A percentile compares a stretch with the other conserved stretches of the same genome.
These are phyloP conservation scores for Tineola bisselliella DNA, from an alignment of 2,888 invertebrate species.

Conservation along the genomic window DNA sequence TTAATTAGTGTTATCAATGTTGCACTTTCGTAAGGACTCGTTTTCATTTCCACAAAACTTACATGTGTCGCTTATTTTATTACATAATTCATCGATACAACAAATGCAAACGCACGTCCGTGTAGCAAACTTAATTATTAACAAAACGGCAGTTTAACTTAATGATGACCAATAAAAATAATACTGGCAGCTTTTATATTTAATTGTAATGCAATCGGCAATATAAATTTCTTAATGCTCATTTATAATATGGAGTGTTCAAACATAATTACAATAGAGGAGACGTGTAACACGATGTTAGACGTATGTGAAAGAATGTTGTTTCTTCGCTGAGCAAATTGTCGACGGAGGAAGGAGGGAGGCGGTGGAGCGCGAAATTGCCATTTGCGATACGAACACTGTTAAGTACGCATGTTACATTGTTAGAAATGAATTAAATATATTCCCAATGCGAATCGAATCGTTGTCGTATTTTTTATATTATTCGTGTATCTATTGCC, in stretches of 20 bases:
- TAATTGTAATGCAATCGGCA: conserved; percentile 5
- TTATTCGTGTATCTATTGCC: neutral
- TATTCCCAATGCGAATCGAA: neutral
- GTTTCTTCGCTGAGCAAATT: conserved; percentile 14
- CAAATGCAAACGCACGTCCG: neutral
- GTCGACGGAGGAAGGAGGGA: conserved; percentile 15
- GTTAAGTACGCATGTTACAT: conserved; percentile 23
- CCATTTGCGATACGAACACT: conserved; percentile 35
- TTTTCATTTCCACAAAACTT: no score
- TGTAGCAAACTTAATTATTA: neutral
- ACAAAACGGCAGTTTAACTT: neutral
- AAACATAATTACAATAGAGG: neutral
- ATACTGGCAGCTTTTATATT: neutral
- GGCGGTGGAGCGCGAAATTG: conserved; percentile 45
- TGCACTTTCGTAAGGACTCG: conserved; percentile 6
- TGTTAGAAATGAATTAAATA: neutral
- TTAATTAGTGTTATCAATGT: conserved; percentile 15
- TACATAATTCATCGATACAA: neutral
- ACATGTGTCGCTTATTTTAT: conserved; percentile 12
- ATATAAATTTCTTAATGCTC: neutral
- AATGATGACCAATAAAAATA: neutral
- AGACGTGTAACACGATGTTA: neutral
- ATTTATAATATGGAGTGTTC: neutral
- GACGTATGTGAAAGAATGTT: conserved; percentile 14
- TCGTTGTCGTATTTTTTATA: neutral